Conservation (phyloP, 2,113 vertebrate genomes). For the Bufo bufo region DNA sequence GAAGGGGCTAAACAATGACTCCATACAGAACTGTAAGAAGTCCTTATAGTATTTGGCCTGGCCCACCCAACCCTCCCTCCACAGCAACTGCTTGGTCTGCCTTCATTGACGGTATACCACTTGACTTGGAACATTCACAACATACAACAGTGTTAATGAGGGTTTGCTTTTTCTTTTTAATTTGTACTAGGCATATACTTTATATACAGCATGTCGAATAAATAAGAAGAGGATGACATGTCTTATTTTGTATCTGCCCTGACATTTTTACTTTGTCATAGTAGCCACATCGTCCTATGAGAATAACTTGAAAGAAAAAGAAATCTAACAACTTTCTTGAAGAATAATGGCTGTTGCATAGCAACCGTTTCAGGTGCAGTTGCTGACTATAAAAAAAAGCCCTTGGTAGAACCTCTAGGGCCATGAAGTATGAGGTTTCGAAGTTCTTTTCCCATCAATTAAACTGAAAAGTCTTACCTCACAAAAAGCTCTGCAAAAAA, state of each 20-base stretch:
- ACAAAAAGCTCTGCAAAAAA: background rate
- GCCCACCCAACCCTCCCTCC: too few species aligned
- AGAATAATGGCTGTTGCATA: conserved; percentile 49
- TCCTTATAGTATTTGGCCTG: too few species aligned
- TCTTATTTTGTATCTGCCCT: background rate
- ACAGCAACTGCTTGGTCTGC: too few species aligned
- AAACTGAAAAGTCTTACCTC: conserved; percentile 18
- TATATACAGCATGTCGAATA: background rate
- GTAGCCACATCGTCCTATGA: conserved; percentile 31
- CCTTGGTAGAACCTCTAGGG: conserved; percentile 19
- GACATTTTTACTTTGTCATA: conserved; percentile 34
- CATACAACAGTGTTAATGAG: background rate
- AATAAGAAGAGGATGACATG: background rate
- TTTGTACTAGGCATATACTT: background rate
- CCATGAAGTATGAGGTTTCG: conserved; percentile 16
- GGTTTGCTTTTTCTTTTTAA: background rate
- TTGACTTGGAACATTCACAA: background rate
- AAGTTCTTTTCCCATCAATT: conserved; percentile 9
- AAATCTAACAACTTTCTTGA: conserved; percentile 13
- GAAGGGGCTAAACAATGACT: too few species aligned
- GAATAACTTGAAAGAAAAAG: conserved; percentile 31
- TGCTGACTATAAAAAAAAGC: conserved; percentile 23
- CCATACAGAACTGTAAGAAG: too few species aligned
- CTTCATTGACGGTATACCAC: too few species aligned
- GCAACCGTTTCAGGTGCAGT: conserved; percentile 37